Percentiles rank a stretch among this genome's conserved stretches.
Conservation (phyloP, 2,888 invertebrate genomes). For the Cactoblastis cactorum region DNA sequence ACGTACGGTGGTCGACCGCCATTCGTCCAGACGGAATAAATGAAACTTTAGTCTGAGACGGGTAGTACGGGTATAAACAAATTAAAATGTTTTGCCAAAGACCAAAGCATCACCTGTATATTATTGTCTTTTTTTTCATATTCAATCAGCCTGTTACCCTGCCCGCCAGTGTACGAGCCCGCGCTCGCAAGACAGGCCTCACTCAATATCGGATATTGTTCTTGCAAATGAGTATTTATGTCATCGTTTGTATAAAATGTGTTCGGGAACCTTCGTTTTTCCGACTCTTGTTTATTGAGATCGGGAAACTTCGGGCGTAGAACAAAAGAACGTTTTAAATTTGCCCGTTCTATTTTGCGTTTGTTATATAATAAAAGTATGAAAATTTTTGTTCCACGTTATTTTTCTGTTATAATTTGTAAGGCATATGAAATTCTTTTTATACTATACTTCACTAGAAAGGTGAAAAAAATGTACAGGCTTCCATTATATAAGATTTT, state of each 20-base stretch:
- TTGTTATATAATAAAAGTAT: not conserved
- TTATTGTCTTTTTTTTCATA: no score
- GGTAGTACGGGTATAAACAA: no score
- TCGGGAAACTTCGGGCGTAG: slow-evolving; percentile 4
- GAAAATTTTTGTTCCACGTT: not conserved
- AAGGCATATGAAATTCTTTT: no score
- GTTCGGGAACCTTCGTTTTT: slow-evolving; percentile 38
- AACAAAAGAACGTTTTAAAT: slow-evolving; percentile 2
- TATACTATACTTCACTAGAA: no score
- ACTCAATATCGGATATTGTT: slow-evolving; percentile 79
- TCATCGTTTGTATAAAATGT: slow-evolving; percentile 75
- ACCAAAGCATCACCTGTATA: no score
- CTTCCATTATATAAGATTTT: no score
- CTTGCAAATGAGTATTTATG: slow-evolving; percentile 78
- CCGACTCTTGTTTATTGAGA: slow-evolving; percentile 4
- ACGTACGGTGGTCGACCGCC: no score
- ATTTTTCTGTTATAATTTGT: no score
- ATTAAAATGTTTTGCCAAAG: no score
- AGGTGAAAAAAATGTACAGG: no score
- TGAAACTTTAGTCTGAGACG: no score
- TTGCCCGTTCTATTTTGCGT: slow-evolving; percentile 1
- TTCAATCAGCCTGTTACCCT: not conserved
- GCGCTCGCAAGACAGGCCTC: slow-evolving; percentile 68
- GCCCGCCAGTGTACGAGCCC: slow-evolving; percentile 41
- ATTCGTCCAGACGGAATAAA: no score